Evolutionary conservation across 2,797 vertebrate species (phyloP).

Genomic region (Prunella strophiata): DNA sequence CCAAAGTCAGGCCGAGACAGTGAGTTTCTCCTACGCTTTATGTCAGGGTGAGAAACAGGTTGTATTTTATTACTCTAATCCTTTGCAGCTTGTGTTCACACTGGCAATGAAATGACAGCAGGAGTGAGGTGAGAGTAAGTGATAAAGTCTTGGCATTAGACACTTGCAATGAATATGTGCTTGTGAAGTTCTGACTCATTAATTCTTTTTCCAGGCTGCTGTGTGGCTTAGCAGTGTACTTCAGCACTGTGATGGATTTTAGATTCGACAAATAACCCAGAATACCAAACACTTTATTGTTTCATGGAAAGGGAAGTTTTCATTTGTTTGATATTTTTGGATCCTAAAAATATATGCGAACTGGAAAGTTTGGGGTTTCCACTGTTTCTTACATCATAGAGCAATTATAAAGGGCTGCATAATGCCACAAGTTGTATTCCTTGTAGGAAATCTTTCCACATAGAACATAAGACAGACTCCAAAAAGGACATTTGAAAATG

Average conservation of each 20-base stretch:
- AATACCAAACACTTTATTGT: neutral
- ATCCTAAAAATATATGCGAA: neutral
- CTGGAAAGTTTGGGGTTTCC: neutral
- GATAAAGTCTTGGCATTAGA: conserved; percentile 30
- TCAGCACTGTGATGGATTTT: neutral
- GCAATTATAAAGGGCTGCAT: neutral
- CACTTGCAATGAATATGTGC: neutral
- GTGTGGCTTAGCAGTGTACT: neutral
- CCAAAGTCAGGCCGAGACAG: neutral
- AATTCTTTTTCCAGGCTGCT: neutral
- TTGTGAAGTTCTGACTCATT: conserved; percentile 43
- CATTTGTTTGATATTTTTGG: neutral
- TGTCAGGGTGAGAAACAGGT: neutral
- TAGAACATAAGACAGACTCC: neutral
- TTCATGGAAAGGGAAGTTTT: neutral
- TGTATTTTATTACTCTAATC: conserved; percentile 40
- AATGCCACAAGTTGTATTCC: fast-evolving
- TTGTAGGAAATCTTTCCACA: neutral
- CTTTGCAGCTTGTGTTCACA: conserved; percentile 26
- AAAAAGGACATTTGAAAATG: neutral
- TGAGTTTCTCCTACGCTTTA: neutral
- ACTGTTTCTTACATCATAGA: neutral
- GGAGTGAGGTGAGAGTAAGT: conserved; percentile 30
- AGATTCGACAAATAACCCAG: neutral
- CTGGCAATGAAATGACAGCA: conserved; percentile 35